phyloP scores from a whole-genome alignment of 2,113 vertebrate genomes.

The Suncus etruscus region DNA sequence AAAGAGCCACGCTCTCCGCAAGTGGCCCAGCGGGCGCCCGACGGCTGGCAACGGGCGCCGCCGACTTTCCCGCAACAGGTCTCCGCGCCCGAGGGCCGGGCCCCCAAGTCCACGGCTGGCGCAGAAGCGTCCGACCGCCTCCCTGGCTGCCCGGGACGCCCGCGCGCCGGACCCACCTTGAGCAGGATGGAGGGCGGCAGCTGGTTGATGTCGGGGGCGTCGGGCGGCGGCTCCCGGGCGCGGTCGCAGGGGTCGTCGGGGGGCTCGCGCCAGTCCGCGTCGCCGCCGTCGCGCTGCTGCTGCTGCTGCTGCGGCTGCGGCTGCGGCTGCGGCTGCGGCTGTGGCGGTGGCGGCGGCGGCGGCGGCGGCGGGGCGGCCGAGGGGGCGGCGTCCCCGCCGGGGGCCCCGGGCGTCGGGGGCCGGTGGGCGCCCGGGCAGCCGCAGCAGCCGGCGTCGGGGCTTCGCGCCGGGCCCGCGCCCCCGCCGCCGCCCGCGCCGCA shows the following conservation, averaged over 20 bases:
- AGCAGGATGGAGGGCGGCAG: conserved; percentile 97
- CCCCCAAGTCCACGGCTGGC: too few species aligned
- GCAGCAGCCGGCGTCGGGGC: conserved; percentile 83
- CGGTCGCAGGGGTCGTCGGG: conserved; percentile 84
- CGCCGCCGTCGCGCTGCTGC: conserved; percentile 80
- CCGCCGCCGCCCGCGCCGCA: conserved; percentile 86
- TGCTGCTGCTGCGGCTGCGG: too few species aligned
- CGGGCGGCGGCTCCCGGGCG: conserved; percentile 78
- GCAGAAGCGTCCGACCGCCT: too few species aligned
- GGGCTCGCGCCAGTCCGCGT: conserved; percentile 82
- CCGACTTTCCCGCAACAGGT: too few species aligned
- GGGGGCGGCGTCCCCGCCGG: conserved; percentile 54
- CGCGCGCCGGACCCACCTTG: conserved; percentile 89
- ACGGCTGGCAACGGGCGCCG: too few species aligned
- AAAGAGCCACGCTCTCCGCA: too few species aligned
- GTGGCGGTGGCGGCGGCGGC: too few species aligned
- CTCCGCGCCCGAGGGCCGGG: too few species aligned
- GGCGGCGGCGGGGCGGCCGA: conserved; percentile 65
- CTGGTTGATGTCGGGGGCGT: conserved; percentile 92
- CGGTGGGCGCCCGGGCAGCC: conserved; percentile 70
- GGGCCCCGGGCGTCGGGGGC: conserved; percentile 47
- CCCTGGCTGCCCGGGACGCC: background rate
- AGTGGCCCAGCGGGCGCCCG: too few species aligned
- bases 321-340: too few species aligned
- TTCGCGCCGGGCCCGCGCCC: conserved; percentile 81